These are phyloP conservation scores for Oncorhynchus masou DNA, from an alignment of 2,113 vertebrate species.

Conservation along the genomic window DNA sequence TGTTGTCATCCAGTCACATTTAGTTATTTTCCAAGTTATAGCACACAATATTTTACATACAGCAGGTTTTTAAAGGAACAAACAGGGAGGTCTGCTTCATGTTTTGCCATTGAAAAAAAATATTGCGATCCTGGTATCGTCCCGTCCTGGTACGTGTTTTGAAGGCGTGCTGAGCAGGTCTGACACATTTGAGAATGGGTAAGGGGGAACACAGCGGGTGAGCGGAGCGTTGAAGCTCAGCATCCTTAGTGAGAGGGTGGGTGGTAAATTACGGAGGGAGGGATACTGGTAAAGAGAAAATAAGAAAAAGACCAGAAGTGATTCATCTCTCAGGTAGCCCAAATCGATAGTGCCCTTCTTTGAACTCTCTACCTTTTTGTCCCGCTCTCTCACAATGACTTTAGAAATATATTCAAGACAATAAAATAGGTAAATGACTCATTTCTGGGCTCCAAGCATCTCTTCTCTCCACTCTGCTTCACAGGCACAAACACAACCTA, in stretches of 20 bases:
- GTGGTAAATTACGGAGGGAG: neutral
- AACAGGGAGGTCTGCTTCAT: too few relatives aligned
- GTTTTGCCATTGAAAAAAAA: too few relatives aligned
- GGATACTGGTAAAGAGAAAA: neutral
- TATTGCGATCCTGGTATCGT: too few relatives aligned
- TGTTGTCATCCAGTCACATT: too few relatives aligned
- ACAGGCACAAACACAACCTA: neutral
- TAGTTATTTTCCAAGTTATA: too few relatives aligned
- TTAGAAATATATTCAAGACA: neutral
- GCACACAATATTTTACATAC: too few relatives aligned
- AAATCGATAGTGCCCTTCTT: neutral
- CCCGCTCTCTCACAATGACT: neutral
- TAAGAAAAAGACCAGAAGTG: neutral
- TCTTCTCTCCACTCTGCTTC: neutral
- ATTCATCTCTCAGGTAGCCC: neutral
- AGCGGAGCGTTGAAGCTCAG: neutral
- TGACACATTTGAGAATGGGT: neutral
- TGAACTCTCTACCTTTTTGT: neutral
- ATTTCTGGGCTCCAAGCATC: constrained; percentile 3
- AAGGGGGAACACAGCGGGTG: neutral
- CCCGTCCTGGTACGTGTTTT: too few relatives aligned
- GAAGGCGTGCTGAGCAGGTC: too few relatives aligned
- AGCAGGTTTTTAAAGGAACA: too few relatives aligned
- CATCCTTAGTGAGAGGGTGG: neutral
- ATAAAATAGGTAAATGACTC: constrained; percentile 31